Evolutionary conservation across 2,888 invertebrate species (phyloP).

Genomic region (Monopis laevigella): DNA sequence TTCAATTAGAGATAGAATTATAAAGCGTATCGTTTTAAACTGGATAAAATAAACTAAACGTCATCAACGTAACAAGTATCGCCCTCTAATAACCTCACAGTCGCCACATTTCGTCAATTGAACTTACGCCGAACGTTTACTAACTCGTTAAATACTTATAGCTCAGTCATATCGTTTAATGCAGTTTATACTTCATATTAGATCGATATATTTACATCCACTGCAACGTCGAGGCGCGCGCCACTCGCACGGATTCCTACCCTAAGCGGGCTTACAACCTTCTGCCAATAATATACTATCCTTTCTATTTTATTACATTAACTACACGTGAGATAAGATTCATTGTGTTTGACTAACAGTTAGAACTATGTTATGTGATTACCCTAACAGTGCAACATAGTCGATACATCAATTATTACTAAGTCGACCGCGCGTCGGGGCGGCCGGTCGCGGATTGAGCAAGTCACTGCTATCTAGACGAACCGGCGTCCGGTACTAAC

Average conservation of each 20-base stretch:
- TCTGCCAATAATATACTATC: too few relatives aligned
- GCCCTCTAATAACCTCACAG: slow-evolving; percentile 19
- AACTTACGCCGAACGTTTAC: slow-evolving; percentile 45
- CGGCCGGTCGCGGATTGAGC: slow-evolving; percentile 5
- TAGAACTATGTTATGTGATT: slow-evolving; percentile 40
- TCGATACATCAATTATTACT: slow-evolving; percentile 27
- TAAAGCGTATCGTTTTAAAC: slow-evolving; percentile 58
- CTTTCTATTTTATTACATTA: not conserved
- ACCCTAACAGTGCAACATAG: slow-evolving; percentile 40
- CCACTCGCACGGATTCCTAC: too few relatives aligned
- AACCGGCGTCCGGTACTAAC: slow-evolving; percentile 6
- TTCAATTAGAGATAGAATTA: slow-evolving; percentile 41
- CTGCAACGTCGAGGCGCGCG: not conserved
- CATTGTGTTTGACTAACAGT: slow-evolving; percentile 45
- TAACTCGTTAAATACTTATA: slow-evolving; percentile 36
- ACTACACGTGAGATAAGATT: slow-evolving; percentile 31
- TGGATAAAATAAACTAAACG: slow-evolving; percentile 34
- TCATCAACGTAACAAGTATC: slow-evolving; percentile 33
- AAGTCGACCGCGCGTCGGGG: slow-evolving; percentile 16
- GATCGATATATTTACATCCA: slow-evolving; percentile 22
- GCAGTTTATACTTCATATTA: slow-evolving; percentile 33
- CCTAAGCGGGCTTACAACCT: slow-evolving; percentile 17
- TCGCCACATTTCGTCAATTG: slow-evolving; percentile 28
- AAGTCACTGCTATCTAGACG: slow-evolving; percentile 11
- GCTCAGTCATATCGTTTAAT: slow-evolving; percentile 56